Conservation (phyloP, 2,888 invertebrate genomes). For the Hyalella azteca region DNA sequence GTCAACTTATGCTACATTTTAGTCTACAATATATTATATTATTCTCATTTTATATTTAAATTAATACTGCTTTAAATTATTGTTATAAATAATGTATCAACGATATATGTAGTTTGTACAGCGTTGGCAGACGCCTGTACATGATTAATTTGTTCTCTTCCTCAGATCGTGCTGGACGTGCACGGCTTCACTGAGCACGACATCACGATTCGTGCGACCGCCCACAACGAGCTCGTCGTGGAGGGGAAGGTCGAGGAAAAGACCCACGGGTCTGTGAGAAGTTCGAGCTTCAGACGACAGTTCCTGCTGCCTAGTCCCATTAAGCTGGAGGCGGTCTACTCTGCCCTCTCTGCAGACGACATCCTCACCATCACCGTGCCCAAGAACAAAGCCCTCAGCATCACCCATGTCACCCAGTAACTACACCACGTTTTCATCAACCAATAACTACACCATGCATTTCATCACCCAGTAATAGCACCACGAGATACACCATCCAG, state of each 20-base stretch:
- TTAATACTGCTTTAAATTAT: too few species aligned
- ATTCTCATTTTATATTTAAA: too few species aligned
- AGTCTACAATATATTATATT: too few species aligned
- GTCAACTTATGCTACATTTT: too few species aligned
- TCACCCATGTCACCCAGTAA: slow-evolving; percentile 10
- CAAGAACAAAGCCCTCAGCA: slow-evolving; percentile 41
- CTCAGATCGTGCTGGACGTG: slow-evolving; percentile 54
- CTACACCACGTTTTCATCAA: too few species aligned
- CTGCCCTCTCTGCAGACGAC: slow-evolving; percentile 54
- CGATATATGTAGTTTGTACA: too few species aligned
- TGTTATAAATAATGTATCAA: too few species aligned
- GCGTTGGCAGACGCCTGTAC: too few species aligned
- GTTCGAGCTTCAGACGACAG: slow-evolving; percentile 43
- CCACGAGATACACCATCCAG: too few species aligned
- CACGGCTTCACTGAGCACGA: slow-evolving; percentile 52
- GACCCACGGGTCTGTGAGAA: slow-evolving; percentile 12
- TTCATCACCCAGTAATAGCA: too few species aligned
- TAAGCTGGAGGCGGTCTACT: slow-evolving; percentile 45
- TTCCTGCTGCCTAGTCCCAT: slow-evolving; percentile 48
- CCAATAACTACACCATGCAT: too few species aligned
- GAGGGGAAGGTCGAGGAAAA: slow-evolving; percentile 47
- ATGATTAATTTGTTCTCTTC: too few species aligned
- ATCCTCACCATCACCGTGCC: slow-evolving; percentile 55
- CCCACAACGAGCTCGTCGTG: slow-evolving; percentile 50
- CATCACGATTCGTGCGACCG: slow-evolving; percentile 50